These are phyloP conservation scores for Drosophila truncata DNA, from an alignment of 1,140 invertebrate genomes.

Conservation along the genomic window DNA sequence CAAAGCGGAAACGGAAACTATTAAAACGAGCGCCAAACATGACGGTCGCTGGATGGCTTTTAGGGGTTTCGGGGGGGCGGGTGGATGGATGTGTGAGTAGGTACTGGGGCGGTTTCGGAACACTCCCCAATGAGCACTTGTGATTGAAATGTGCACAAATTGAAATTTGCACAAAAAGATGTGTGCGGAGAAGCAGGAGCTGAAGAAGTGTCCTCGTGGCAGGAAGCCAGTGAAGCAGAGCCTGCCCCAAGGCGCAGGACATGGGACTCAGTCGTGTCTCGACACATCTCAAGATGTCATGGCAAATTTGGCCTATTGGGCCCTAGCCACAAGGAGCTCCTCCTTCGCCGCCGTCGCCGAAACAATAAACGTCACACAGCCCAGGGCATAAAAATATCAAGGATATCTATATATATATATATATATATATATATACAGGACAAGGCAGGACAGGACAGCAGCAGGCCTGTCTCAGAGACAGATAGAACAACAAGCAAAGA, in stretches of 20 bases:
- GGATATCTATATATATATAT: constrained; percentile 57
- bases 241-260: constrained; percentile 31
- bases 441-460: constrained; percentile 31
- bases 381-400: constrained; percentile 82
- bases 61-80: not conserved
- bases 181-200: not conserved
- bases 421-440: constrained; percentile 20
- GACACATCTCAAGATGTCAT: constrained; percentile 68
- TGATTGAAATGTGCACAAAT: constrained; percentile 83
- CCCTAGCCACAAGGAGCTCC: constrained; percentile 41
- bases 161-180: constrained; percentile 70
- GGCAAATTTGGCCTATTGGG: constrained; percentile 80
- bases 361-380: constrained; percentile 82
- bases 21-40: constrained; percentile 80
- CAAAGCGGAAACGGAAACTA: constrained; percentile 81
- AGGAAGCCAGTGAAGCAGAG: constrained; percentile 23
- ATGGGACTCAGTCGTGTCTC: constrained; percentile 36
- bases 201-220: constrained; percentile 7
- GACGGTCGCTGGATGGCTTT: constrained; percentile 24
- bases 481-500: constrained; percentile 74
- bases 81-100: not conserved
- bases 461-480: constrained; percentile 24
- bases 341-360: constrained; percentile 14
- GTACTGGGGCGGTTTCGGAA: constrained; percentile 17
- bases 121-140: constrained; percentile 63